phyloP scores from a whole-genome alignment of 2,888 invertebrate species.

The Omphaloscelis lunosa region DNA sequence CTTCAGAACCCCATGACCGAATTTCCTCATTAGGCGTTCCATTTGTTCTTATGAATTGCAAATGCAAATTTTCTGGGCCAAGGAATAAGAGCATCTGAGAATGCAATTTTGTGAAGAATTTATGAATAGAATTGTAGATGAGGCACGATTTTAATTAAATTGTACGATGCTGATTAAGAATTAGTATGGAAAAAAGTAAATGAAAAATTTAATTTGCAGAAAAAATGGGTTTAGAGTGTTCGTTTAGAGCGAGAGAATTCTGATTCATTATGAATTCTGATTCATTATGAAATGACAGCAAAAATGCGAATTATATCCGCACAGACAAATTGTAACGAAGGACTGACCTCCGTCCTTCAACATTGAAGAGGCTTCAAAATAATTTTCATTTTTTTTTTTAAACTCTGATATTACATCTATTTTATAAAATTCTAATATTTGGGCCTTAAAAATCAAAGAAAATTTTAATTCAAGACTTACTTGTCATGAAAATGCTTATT shows the following conservation, averaged over 20 bases:
- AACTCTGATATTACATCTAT: neutral
- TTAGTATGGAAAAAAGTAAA: conserved; percentile 17
- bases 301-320: neutral
- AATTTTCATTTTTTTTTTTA: neutral
- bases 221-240: neutral
- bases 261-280: neutral
- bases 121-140: conserved; percentile 58
- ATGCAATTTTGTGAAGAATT: conserved; percentile 58
- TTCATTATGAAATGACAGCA: neutral
- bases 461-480: conserved; percentile 73
- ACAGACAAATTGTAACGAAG: neutral
- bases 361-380: neutral
- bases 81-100: conserved; percentile 53
- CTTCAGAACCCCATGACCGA: neutral
- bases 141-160: conserved; percentile 60
- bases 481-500: conserved; percentile 93
- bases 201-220: neutral
- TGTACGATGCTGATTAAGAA: conserved; percentile 42
- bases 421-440: too few relatives aligned
- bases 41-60: conserved; percentile 58
- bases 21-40: conserved; percentile 50
- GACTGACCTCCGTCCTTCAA: neutral
- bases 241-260: neutral
- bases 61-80: conserved; percentile 59
- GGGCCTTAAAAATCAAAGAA: too few relatives aligned